phyloP scores from a whole-genome alignment of 2,113 vertebrate genomes.

The Forbesichthys agassizii region DNA sequence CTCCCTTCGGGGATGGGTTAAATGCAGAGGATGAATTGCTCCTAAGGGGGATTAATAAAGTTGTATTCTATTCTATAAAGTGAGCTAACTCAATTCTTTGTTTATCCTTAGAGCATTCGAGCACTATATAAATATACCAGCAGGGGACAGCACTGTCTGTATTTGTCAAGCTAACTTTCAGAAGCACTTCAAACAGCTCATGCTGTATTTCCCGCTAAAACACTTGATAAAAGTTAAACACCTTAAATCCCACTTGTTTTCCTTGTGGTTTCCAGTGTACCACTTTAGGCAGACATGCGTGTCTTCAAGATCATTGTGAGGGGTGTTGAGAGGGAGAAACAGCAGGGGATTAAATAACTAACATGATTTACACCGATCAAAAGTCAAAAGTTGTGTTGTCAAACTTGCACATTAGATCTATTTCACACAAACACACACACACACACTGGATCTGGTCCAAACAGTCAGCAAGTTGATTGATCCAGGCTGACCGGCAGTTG shows the following conservation, averaged over 20 bases:
- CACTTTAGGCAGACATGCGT: not conserved
- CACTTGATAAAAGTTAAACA: constrained; percentile 9
- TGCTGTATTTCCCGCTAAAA: constrained; percentile 17
- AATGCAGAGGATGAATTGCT: too few relatives aligned
- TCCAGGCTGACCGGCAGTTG: constrained; percentile 55
- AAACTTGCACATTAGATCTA: not conserved
- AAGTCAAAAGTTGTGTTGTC: not conserved
- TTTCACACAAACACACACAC: constrained; percentile 17
- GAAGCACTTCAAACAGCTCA: too few relatives aligned
- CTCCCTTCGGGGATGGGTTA: too few relatives aligned
- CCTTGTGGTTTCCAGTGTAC: constrained; percentile 7
- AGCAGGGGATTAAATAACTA: not conserved
- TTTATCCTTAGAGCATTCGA: not conserved
- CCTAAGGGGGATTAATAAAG: too few relatives aligned
- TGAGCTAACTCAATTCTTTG: not conserved
- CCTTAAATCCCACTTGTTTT: constrained; percentile 32
- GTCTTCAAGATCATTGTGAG: not conserved
- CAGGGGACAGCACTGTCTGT: constrained; percentile 56
- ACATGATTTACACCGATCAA: not conserved
- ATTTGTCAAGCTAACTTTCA: not conserved
- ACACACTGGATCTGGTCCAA: constrained; percentile 62
- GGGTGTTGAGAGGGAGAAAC: not conserved
- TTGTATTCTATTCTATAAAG: too few relatives aligned
- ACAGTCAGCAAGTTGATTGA: constrained; percentile 66
- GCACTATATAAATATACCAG: constrained; percentile 28